Evolutionary conservation across 2,113 vertebrate genomes (phyloP).

Genomic region (Cyprinus carpio): DNA sequence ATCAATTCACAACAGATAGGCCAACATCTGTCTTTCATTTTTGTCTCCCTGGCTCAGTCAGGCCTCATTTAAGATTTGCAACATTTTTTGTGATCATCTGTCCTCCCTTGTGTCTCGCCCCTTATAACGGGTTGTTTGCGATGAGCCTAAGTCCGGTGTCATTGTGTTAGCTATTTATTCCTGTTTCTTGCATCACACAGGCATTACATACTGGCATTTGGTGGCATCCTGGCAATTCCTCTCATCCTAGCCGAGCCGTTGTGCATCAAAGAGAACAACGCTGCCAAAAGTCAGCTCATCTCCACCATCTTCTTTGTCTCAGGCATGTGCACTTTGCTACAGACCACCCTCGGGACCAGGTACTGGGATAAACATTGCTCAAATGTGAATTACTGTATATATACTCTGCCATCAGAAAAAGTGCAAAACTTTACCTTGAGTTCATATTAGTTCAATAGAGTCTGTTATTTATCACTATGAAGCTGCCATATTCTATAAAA

Average conservation of each 20-base stretch:
- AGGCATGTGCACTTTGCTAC: slow-evolving; percentile 76
- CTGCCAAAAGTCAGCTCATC: slow-evolving; percentile 78
- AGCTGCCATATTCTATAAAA: too few species aligned
- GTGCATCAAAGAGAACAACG: slow-evolving; percentile 76
- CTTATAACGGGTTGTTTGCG: slow-evolving; percentile 2
- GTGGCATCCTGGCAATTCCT: slow-evolving; percentile 78
- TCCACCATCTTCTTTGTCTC: slow-evolving; percentile 82
- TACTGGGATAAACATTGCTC: slow-evolving; percentile 41
- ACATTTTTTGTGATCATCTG: slow-evolving; percentile 46
- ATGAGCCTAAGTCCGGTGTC: background rate
- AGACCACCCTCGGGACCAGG: slow-evolving; percentile 77
- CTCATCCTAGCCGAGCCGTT: slow-evolving; percentile 78
- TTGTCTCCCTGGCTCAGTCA: slow-evolving; percentile 19
- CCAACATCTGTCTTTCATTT: slow-evolving; percentile 57
- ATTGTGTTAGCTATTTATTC: background rate
- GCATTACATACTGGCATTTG: slow-evolving; percentile 81
- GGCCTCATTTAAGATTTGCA: slow-evolving; percentile 41
- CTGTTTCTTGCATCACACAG: slow-evolving; percentile 50
- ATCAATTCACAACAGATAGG: slow-evolving; percentile 53
- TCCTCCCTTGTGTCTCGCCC: slow-evolving; percentile 10
- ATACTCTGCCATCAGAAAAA: too few species aligned
- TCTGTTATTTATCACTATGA: too few species aligned
- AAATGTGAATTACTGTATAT: too few species aligned
- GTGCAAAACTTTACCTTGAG: too few species aligned
- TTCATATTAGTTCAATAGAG: too few species aligned